Percentiles rank a stretch among this genome's conserved stretches.
phyloP scores from a whole-genome alignment of 2,888 invertebrate species.

The Cremastinae sp. region DNA sequence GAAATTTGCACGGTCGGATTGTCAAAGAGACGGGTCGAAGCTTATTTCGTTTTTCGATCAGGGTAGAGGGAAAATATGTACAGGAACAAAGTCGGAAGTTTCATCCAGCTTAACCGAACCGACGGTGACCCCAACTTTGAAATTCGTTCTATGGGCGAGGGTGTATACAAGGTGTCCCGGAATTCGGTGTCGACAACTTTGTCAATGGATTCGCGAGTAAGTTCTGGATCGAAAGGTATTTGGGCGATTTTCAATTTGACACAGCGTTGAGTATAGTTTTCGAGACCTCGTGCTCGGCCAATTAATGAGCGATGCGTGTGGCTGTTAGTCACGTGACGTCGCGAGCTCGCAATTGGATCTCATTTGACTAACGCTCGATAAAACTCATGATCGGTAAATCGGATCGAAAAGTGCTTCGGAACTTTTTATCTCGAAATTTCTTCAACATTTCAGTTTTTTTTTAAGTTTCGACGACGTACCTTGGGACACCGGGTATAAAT shows the following conservation, averaged over 20 bases:
- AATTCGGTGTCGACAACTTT: too few relatives aligned
- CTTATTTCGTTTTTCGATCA: slow-evolving; percentile 28
- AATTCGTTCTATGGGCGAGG: slow-evolving; percentile 20
- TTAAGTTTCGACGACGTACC: neutral
- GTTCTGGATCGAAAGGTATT: too few relatives aligned
- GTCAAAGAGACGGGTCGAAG: slow-evolving; percentile 10
- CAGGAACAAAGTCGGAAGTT: slow-evolving; percentile 57
- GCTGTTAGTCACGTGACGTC: too few relatives aligned
- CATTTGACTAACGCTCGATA: too few relatives aligned
- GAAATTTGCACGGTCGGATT: slow-evolving; percentile 5
- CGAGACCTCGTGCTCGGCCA: too few relatives aligned
- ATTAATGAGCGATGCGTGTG: neutral
- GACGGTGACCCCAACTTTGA: slow-evolving; percentile 43
- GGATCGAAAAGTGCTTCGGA: too few relatives aligned
- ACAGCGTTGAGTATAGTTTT: too few relatives aligned
- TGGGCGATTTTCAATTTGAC: too few relatives aligned
- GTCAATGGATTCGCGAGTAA: too few relatives aligned
- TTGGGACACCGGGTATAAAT: neutral
- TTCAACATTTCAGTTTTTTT: too few relatives aligned
- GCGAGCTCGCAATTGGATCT: neutral
- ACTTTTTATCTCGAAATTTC: too few relatives aligned
- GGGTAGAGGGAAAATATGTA: neutral
- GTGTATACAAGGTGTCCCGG: neutral
- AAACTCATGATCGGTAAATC: too few relatives aligned
- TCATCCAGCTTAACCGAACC: slow-evolving; percentile 44